These are phyloP conservation scores for Drosophila ambigua DNA, from an alignment of 1,140 invertebrate species.

Conservation along the genomic window DNA sequence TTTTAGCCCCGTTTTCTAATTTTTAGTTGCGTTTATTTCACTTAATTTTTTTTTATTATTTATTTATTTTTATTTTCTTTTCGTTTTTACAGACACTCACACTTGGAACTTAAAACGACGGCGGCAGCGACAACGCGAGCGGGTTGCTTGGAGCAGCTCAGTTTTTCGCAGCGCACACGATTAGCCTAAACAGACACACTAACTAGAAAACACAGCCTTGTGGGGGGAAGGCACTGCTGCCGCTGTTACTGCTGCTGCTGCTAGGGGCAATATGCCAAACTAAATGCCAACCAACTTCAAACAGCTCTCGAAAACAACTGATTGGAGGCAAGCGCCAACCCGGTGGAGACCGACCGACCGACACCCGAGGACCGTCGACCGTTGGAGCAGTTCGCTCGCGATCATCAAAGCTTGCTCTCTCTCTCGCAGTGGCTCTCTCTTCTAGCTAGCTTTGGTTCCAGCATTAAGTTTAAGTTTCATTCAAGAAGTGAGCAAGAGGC, in stretches of 20 bases:
- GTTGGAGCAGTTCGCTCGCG: not conserved
- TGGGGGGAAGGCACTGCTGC: conserved; percentile 25
- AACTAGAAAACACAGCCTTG: conserved; percentile 48
- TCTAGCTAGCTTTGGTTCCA: too few relatives aligned
- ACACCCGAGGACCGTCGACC: conserved; percentile 16
- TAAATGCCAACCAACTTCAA: conserved; percentile 62
- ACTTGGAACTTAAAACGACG: conserved; percentile 34
- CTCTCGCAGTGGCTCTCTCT: not conserved
- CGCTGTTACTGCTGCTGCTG: not conserved
- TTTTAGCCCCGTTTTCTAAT: conserved; percentile 15
- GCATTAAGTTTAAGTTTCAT: not conserved
- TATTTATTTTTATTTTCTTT: conserved; percentile 12
- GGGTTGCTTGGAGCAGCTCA: conserved; percentile 23
- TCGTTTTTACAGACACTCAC: conserved; percentile 49
- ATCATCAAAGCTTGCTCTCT: conserved; percentile 7
- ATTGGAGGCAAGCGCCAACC: conserved; percentile 29
- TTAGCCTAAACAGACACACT: conserved; percentile 54
- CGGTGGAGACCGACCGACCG: conserved; percentile 16
- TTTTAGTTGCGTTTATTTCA: conserved; percentile 42
- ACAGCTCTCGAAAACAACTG: conserved; percentile 72
- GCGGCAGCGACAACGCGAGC: conserved; percentile 67
- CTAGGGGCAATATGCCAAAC: conserved; percentile 6
- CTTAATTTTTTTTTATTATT: conserved; percentile 41
- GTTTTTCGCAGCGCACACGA: conserved; percentile 67
- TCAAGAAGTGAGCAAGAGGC: not conserved